phyloP scores from a whole-genome alignment of 2,113 vertebrate species.

The Dasyurus viverrinus region DNA sequence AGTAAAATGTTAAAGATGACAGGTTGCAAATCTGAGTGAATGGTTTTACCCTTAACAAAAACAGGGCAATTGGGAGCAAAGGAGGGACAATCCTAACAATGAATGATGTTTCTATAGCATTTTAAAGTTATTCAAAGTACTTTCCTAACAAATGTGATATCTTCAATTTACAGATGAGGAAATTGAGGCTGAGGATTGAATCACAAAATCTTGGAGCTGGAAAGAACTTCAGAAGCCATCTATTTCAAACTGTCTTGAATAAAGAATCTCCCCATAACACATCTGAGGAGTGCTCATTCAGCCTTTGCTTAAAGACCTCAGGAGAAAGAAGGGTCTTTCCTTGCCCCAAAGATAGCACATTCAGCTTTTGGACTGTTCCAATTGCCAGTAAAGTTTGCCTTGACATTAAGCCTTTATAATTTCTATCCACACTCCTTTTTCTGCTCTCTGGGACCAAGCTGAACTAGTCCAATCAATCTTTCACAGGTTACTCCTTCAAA shows the following conservation, averaged over 20 bases:
- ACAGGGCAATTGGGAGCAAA: no score
- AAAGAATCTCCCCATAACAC: neutral
- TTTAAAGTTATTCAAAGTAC: neutral
- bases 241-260: neutral
- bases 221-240: neutral
- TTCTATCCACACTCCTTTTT: neutral
- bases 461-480: neutral
- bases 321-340: neutral
- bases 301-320: neutral
- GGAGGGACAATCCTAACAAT: no score
- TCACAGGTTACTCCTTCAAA: neutral
- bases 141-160: neutral
- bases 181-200: neutral
- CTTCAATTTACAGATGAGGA: neutral
- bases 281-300: neutral
- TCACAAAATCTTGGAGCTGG: neutral
- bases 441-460: neutral
- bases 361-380: neutral
- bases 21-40: no score
- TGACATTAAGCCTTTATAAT: neutral
- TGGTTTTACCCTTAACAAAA: no score
- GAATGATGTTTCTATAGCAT: neutral
- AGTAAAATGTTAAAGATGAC: no score
- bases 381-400: neutral
- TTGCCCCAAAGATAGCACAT: neutral